Base-by-base conservation (phyloP, 2,888 invertebrate species). In the Drosophila fulvimacula region DNA sequence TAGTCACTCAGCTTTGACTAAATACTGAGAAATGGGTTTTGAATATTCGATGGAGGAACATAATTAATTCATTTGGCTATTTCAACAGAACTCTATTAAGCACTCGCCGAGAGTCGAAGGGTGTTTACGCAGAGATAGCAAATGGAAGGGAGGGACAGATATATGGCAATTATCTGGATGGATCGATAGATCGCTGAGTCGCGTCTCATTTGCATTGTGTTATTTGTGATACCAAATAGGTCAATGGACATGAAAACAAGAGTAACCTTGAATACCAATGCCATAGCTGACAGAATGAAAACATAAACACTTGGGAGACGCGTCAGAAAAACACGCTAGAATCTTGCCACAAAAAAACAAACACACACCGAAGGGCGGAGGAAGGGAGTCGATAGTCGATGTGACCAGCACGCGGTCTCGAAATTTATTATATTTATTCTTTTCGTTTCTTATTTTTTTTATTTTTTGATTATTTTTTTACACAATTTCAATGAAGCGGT, bases 241-340 rank as follows among this genome's bases (percentile, higher is more conserved):
- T 91, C 90, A 90, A 91, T 86, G 90, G 81, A 90, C 90, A 86
- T 81, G 79, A 85, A 85, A 85, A 86, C 72, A 77, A 79, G 76
- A 82, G 73, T 88, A 81, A 87, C 90, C 91, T 90, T 90, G 90
- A 84, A 88, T 72, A 69, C 56, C 55, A 61, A 75, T 60, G 15
- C 34, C 51, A 53, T 63, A 73, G 70, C 75, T 67, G 61, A 58
- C 71, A 66, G 74, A 77, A 76, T 62, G 78, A 76, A 89, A 88
- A 89, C 86, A 78, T 82, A 87, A 88, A 85, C 85, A 89, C 76
- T 76, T 82, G 62, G 76, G 67, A 64, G 46, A 39, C 57, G 57
- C 60, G 41, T 21, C 32, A 61, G 41, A 61, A 52, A 57, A 24
- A 46, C 46, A 46, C 46, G 48, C 48, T 30, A 30, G 17, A 44